Evolutionary conservation across 2,888 invertebrate genomes (phyloP), one percentile per base, ranked within the genome.

Genomic region (Lithophane ornitopus): DNA sequence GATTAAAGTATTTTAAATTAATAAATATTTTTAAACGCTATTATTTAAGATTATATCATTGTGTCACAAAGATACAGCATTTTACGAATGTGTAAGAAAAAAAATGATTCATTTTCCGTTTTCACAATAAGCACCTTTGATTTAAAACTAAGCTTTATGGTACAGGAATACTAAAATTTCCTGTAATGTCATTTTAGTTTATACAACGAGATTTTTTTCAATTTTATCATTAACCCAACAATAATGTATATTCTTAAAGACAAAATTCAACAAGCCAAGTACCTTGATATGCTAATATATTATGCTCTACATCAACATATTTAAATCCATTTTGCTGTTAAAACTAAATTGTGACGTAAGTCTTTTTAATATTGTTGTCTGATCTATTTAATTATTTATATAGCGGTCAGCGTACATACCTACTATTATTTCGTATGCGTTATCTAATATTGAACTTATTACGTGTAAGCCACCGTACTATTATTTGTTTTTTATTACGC

Each of bases 401-500:
- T 62, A 76, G 62, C 79, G 79, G 79, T 63, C 52, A 26, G 46
- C 70, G 62, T 41, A 77, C 54, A 62, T 49, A 56, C 54, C 56
- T 49, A 56, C 39, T 49, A 49, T 39, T 62, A 72, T 81, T 72
- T 82, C 49, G 49, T 69, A 16, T 49, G 16, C 56, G 9, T 65
- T 52, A 82, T 73, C 54, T 34, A 77, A 82, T 77, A 68, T 72
- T 73, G 16, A 16, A 11, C 28, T n/a, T 69, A n/a, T 61, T 70
- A 77, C 72, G 44, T 59, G 19, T 56, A 65, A 61, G 82, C 71
- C 67, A 76, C 41, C 58, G 58, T 41, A 81, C 46, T 71, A 65
- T 76, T 82, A 46, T 80, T 80, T 82, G 68, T 59, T 65, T 68
- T 52, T 22, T 56, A 70, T 68, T 76, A 70, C 67, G 76, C 14